Evolutionary conservation across 2,113 vertebrate species (phyloP), one percentile per base, ranked within the genome.

Genomic region (Xyliphius kryptos): DNA sequence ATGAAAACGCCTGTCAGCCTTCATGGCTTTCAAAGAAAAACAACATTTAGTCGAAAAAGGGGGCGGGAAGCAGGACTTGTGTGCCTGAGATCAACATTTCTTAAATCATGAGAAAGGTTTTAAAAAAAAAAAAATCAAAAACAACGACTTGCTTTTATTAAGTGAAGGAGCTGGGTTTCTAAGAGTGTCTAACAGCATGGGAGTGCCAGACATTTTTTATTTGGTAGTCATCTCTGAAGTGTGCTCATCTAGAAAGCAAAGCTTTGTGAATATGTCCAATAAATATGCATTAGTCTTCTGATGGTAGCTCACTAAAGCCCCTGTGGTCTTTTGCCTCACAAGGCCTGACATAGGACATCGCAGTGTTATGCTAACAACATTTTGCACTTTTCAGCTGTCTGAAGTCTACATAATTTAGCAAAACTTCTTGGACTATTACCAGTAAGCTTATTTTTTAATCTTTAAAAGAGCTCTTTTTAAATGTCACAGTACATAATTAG

Each of bases 151-250:
- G 26, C 26, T 32, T 32, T 32, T 6, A 32, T 32, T 32, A 32
- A 5, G 7, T 32, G 26, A 5, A 70, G 67, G 66, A 71, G 77
- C 81, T 77, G 78, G n/a, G 80, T 82, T 79, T 58, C 5, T 14
- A 41, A 41, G 13, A 10, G 13, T 14, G 10, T 3, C 40, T 14
- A 41, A 12, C 13, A 7, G 40, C 40, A 41, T 11, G 40, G 40
- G 40, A 41, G 13, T 10, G 40, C 40, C 13, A 12, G 13, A 14
- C 13, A 14, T 41, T 10, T 41, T 14, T 41, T 41, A 12, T 41
- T 12, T 14, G 13, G 40, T 14, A 41, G 10, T 41, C 40, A 41
- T 41, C 9, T 12, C 9, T 41, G 10, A 41, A 41, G 12, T 36
- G 16, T 38, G 15, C 2, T 20, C 32, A 3, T 19, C 2, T 14